A percentile compares a stretch with the other conserved stretches of the same genome.
phyloP scores from a whole-genome alignment of 2,113 vertebrate genomes.

The Lutjanus erythropterus region DNA sequence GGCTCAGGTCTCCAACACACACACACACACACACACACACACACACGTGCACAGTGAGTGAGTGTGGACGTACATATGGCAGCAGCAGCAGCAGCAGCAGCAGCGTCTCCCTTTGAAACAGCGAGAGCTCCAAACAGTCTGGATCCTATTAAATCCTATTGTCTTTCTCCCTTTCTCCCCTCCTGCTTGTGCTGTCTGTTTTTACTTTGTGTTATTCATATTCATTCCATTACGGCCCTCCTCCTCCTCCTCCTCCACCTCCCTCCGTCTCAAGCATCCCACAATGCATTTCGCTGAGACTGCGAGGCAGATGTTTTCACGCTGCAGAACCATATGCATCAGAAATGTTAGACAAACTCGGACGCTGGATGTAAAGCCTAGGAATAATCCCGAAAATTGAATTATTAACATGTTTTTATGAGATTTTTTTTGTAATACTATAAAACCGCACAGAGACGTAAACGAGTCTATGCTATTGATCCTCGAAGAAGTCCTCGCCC shows the following conservation, averaged over 20 bases:
- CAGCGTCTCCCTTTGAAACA: slow-evolving; percentile 68
- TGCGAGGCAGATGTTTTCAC: slow-evolving; percentile 78
- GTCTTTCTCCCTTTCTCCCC: slow-evolving; percentile 68
- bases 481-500: slow-evolving; percentile 25
- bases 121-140: slow-evolving; percentile 61
- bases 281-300: slow-evolving; percentile 74
- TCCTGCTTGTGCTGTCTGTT: slow-evolving; percentile 71
- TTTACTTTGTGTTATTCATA: slow-evolving; percentile 80
- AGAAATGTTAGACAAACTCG: slow-evolving; percentile 28
- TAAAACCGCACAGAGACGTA: slow-evolving; percentile 8
- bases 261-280: slow-evolving; percentile 57
- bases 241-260: too few species aligned
- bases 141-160: slow-evolving; percentile 74
- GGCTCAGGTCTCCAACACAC: slow-evolving; percentile 34
- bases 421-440: not conserved
- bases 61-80: slow-evolving; percentile 40
- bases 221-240: slow-evolving; percentile 69
- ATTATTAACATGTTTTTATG: slow-evolving; percentile 23
- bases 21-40: too few species aligned
- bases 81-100: too few species aligned
- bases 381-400: slow-evolving; percentile 23
- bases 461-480: slow-evolving; percentile 57
- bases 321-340: slow-evolving; percentile 30
- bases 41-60: too few species aligned
- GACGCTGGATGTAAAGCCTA: slow-evolving; percentile 5